Evolutionary conservation across 2,888 invertebrate genomes (phyloP).

Genomic region (Pterobdella sp.): DNA sequence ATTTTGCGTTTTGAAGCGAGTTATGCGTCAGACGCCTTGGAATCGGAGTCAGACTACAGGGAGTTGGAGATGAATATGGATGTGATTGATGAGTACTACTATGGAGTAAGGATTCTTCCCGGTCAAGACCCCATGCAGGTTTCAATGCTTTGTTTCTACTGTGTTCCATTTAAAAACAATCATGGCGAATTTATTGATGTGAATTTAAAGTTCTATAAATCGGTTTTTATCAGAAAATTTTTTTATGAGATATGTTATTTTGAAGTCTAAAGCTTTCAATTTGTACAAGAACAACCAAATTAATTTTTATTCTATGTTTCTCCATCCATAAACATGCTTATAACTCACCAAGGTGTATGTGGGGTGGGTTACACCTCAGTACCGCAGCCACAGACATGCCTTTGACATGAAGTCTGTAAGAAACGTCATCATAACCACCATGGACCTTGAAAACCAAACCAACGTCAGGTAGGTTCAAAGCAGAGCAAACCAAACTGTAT

Average conservation of each 20-base stretch:
- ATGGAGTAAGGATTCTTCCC: conserved; percentile 73
- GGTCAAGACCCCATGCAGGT: conserved; percentile 54
- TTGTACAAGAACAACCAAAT: not conserved
- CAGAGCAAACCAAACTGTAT: too few species aligned
- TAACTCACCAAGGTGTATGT: conserved; percentile 71
- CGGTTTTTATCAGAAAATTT: not conserved
- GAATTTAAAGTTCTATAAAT: not conserved
- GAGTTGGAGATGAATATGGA: conserved; percentile 49
- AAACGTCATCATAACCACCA: conserved; percentile 46
- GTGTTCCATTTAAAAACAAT: too few species aligned
- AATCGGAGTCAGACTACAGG: conserved; percentile 37
- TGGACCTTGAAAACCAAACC: conserved; percentile 60
- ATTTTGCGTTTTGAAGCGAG: conserved; percentile 29
- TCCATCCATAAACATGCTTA: conserved; percentile 55
- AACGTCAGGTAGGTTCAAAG: conserved; percentile 56
- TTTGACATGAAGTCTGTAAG: conserved; percentile 50
- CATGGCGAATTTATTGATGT: too few species aligned
- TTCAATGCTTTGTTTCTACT: too few species aligned
- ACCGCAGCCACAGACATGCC: conserved; percentile 52
- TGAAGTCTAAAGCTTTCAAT: not conserved
- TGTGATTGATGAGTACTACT: conserved; percentile 90
- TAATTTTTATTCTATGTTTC: not conserved
- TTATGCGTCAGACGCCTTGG: conserved; percentile 38
- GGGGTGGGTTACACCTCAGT: conserved; percentile 98
- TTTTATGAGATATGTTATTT: not conserved